Evolutionary conservation across 2,888 invertebrate species (phyloP).

Genomic region (Athalia circularis): DNA sequence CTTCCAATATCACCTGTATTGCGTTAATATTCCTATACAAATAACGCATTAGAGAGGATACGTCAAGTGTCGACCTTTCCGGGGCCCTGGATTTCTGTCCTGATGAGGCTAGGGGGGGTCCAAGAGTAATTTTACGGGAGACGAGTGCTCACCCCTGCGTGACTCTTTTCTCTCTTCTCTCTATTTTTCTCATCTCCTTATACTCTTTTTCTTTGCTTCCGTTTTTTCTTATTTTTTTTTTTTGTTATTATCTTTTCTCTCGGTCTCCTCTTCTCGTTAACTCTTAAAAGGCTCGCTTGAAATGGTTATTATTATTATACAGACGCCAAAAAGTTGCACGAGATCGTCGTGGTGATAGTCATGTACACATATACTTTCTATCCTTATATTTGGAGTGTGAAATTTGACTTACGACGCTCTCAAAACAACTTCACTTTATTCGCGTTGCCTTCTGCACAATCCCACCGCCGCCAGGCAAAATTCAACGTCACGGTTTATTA

Average conservation of each 20-base stretch:
- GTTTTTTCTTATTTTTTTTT: neutral
- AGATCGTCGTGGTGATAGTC: neutral
- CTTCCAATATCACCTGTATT: no score
- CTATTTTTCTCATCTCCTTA: neutral
- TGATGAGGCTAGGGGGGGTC: neutral
- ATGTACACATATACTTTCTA: no score
- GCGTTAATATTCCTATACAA: neutral
- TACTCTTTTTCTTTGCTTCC: neutral
- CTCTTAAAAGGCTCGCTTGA: neutral
- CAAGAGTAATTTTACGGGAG: slow-evolving; percentile 39
- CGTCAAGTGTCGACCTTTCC: slow-evolving; percentile 34
- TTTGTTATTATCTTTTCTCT: neutral
- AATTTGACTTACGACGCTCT: no score
- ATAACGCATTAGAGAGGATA: slow-evolving; percentile 21
- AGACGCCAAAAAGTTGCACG: no score
- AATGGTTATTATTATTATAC: no score
- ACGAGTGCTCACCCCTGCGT: slow-evolving; percentile 36
- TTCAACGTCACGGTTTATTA: no score
- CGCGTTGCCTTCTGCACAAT: no score
- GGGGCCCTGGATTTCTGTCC: neutral
- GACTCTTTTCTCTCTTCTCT: slow-evolving; percentile 15
- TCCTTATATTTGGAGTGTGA: no score
- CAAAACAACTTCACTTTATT: no score
- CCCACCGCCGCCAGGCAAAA: no score
- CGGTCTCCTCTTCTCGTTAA: neutral